Base-by-base conservation (phyloP, 2,113 vertebrate genomes). In the Thomomys bottae region DNA sequence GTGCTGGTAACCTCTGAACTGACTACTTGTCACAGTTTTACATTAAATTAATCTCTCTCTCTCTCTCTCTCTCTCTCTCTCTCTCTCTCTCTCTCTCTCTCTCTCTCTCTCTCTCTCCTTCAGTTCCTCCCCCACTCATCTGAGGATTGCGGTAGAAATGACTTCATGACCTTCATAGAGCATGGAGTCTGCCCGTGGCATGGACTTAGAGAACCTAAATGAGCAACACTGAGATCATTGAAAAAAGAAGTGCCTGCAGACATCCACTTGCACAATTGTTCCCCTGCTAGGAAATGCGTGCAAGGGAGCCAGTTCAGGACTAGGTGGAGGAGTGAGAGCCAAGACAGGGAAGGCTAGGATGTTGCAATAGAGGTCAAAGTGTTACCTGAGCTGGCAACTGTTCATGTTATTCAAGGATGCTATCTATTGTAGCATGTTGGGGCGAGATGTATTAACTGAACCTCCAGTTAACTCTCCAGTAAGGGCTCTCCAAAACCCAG, bases 101-200 rank as follows among this genome's bases (percentile, higher is more conserved):
- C 49, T 54, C 4, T 38, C n/a, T 3, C 7, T 45, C 21, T 4
- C 71, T 54, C 59, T 9, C 24, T n/a, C 3, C 5, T 24, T 34
- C 8, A n/a, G 9, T 26, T 18, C 32, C 40, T 42, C n/a, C 30
- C 45, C 21, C 17, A 18, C 38, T 81, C 84, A 42, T 73, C 71
- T 90, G 64, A 78, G 7, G 49, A 3, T 87, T 90, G 63, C 57
- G 36, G 4, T 73, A 67, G 38, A 83, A 82, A 76, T 90, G 14
- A 85, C 57, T 83, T 90, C 28, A n/a, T 70, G 76, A 40, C 59
- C 45, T 88, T 89, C 84, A 57, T 68, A 92, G 84, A 9, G 64
- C 88, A 6, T 24, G 1, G 21, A 57, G 63, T 61, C 28, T 84
- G 42, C 49, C 57, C 68, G 0, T 88, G 40, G 45, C 6, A 0